Base-by-base conservation (phyloP, 2,797 vertebrate genomes). In the Echiichthys vipera region DNA sequence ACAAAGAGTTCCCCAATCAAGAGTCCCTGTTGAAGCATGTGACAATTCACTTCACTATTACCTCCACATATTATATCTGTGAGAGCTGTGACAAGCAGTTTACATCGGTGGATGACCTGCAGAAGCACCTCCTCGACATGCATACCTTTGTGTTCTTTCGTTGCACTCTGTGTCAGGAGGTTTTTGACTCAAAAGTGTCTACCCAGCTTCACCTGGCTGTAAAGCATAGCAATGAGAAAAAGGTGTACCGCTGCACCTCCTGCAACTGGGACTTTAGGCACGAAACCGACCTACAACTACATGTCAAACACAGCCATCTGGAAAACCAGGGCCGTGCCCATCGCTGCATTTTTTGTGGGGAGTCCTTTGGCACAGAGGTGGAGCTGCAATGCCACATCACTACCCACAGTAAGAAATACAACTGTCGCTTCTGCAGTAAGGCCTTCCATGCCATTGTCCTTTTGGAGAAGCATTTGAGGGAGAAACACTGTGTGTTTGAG, bases 51-150 rank as follows among this genome's bases (percentile, higher is more conserved):
- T 99, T 99, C 82, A 98, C 96, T 82, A 97, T 98, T 88, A 97
- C 98, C 69, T 98, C 98, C 36, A 99, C 97, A 0, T 98, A 99
- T 86, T 98, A 99, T 86, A 97, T 97, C 86, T 99, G 98, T 73
- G 98, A 99, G 95, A 99, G 98, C 71, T 99, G 98, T 56, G 97
- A 99, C 90, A 99, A 99, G 90, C 97, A 98, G 92, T 99, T 99
- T 91, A 98, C 97, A 2, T 97, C 97, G 0, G 97, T 99, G 87
- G 97, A 99, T 66, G 98, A 99, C 87, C 93, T 99, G 62, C 97
- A 99, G 92, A 98, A 97, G 87, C 98, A 99, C 87, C 93, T 99
- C 17, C 91, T 99, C 3, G 98, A 99, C 92, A 99, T 99, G 98
- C 98, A 99, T 84, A 99, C 98, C 0, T 97, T 99, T 1, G 97